Evolutionary conservation across 1,140 invertebrate species (phyloP).

Genomic region (Magallana angulata): DNA sequence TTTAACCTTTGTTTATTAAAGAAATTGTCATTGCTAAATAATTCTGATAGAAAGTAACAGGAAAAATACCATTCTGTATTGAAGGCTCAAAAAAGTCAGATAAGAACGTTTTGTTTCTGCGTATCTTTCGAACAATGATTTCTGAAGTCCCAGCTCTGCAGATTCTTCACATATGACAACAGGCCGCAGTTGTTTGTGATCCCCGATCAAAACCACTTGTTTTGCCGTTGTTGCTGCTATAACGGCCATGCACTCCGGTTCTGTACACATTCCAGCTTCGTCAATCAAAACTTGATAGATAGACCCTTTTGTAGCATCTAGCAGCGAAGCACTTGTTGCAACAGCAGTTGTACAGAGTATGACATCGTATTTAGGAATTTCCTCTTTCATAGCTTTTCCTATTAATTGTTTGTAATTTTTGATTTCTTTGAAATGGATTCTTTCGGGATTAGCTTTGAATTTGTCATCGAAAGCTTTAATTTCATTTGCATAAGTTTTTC

Average conservation of each 20-base stretch:
- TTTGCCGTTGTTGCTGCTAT: constrained; percentile 59
- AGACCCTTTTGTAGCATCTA: constrained; percentile 28
- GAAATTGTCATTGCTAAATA: not conserved
- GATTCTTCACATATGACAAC: constrained; percentile 66
- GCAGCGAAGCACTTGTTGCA: constrained; percentile 44
- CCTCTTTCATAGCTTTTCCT: constrained; percentile 48
- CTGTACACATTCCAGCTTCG: constrained; percentile 72
- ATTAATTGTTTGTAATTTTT: constrained; percentile 52
- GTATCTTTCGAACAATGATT: constrained; percentile 72
- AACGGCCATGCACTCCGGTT: constrained; percentile 70
- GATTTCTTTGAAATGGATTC: constrained; percentile 38
- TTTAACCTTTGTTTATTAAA: too few relatives aligned
- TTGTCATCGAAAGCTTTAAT: constrained; percentile 59
- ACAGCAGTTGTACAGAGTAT: constrained; percentile 61
- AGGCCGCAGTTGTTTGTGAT: constrained; percentile 75
- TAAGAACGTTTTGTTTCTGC: constrained; percentile 33
- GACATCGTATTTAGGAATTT: constrained; percentile 59
- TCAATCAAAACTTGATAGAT: constrained; percentile 66
- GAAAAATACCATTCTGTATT: constrained; percentile 74
- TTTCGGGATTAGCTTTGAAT: constrained; percentile 26
- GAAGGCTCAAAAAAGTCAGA: constrained; percentile 59
- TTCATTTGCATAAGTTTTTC: constrained; percentile 63
- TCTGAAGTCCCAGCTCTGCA: constrained; percentile 65
- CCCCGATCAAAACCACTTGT: constrained; percentile 74
- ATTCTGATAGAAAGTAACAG: not conserved